Evolutionary conservation across 2,888 invertebrate species (phyloP).

Genomic region (Mechanitis mazaeus): DNA sequence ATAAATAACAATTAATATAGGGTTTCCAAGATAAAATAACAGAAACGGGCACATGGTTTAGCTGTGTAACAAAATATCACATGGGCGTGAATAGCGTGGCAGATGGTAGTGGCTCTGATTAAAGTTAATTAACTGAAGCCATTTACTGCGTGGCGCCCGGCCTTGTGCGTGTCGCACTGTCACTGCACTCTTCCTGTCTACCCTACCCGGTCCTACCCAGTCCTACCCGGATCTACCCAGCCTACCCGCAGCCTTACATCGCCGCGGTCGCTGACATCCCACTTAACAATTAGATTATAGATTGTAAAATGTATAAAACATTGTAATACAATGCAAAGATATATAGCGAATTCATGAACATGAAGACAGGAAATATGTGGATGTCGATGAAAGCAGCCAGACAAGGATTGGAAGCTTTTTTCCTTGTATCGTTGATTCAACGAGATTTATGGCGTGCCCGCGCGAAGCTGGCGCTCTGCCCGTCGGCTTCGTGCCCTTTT

Average conservation of each 20-base stretch:
- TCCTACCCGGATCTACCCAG: conserved; percentile 4
- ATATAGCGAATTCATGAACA: no score
- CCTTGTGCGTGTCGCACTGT: conserved; percentile 34
- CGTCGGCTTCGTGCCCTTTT: conserved; percentile 69
- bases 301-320: no score
- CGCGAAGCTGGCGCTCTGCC: conserved; percentile 67
- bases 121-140: conserved; percentile 77
- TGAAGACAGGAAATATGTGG: no score
- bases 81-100: conserved; percentile 65
- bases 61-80: conserved; percentile 58
- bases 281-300: conserved; percentile 9
- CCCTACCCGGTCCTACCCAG: conserved; percentile 1
- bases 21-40: conserved; percentile 41
- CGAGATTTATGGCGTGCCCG: conserved; percentile 61
- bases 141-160: conserved; percentile 58
- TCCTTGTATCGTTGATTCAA: conserved; percentile 36
- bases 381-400: no score
- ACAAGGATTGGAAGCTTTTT: conserved; percentile 14
- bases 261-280: conserved; percentile 23
- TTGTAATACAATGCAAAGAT: no score
- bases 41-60: conserved; percentile 33
- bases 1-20: conserved; percentile 21
- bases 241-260: conserved; percentile 26
- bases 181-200: conserved; percentile 26
- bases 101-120: conserved; percentile 72